Percentiles rank a stretch among this genome's conserved stretches.
phyloP scores from a whole-genome alignment of 2,888 invertebrate genomes.

The Panopea generosa region DNA sequence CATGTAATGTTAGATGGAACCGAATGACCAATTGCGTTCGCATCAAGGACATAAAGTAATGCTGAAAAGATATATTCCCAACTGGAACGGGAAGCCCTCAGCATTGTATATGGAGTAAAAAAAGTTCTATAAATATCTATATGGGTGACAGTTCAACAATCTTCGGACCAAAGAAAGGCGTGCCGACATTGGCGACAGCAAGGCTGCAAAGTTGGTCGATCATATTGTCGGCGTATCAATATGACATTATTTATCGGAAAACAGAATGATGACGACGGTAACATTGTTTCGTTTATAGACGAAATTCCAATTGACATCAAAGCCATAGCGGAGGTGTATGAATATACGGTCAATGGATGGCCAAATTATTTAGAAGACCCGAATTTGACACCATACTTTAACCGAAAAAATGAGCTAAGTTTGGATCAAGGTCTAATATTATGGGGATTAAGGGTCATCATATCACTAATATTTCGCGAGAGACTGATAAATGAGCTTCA shows the following conservation, averaged over 20 bases:
- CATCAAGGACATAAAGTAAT: conserved; percentile 77
- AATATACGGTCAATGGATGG: conserved; percentile 7
- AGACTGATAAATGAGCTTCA: conserved; percentile 17
- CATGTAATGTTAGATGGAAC: conserved; percentile 30
- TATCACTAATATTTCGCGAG: conserved; percentile 1
- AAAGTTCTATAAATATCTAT: conserved; percentile 84
- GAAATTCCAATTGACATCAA: conserved; percentile 6
- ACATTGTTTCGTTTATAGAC: conserved; percentile 12
- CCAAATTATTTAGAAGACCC: conserved; percentile 13
- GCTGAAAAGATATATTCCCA: conserved; percentile 81
- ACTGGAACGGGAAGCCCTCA: conserved; percentile 82
- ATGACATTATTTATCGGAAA: conserved; percentile 73
- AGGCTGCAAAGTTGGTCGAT: conserved; percentile 75
- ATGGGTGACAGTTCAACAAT: conserved; percentile 83
- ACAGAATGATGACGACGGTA: conserved; percentile 37
- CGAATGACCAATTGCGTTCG: conserved; percentile 42
- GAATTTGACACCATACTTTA: conserved; percentile 7
- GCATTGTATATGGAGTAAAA: conserved; percentile 81
- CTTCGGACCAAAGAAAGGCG: conserved; percentile 76
- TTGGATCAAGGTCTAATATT: conserved; percentile 13
- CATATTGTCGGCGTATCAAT: conserved; percentile 79
- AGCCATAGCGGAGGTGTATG: conserved; percentile 4
- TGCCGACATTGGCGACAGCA: conserved; percentile 75
- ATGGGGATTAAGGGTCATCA: conserved; percentile 10
- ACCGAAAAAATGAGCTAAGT: background rate